Conservation (phyloP, 2,888 invertebrate genomes). For the Cerastoderma edule region DNA sequence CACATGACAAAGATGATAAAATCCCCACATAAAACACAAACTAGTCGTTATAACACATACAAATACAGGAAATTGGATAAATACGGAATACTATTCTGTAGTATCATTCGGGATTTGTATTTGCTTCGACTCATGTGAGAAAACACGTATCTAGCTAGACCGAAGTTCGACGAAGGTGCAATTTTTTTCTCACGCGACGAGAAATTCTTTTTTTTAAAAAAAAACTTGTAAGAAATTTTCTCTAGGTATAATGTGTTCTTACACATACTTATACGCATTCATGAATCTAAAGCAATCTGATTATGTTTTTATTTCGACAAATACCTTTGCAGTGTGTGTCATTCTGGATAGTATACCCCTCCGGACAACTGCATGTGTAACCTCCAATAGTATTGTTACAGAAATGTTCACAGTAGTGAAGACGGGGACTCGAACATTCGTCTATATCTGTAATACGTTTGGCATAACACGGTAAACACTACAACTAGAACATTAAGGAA, state of each 20-base stretch:
- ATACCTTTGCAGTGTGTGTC: not conserved
- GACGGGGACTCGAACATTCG: conserved; percentile 2
- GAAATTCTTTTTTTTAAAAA: not conserved
- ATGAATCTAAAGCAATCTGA: not conserved
- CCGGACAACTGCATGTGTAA: conserved; percentile 10
- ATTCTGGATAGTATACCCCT: conserved; percentile 11
- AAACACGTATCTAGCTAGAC: not conserved
- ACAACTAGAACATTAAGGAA: too few species aligned
- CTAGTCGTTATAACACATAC: too few species aligned
- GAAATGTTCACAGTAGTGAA: conserved; percentile 9
- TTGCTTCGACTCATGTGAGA: too few species aligned
- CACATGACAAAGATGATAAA: too few species aligned
- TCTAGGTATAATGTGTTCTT: not conserved
- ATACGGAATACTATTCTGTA: too few species aligned
- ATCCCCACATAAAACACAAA: too few species aligned
- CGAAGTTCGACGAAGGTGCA: not conserved
- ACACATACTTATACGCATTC: not conserved
- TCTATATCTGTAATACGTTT: conserved; percentile 13
- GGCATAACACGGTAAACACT: too few species aligned
- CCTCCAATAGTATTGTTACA: conserved; percentile 9
- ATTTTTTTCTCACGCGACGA: not conserved
- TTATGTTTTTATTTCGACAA: not conserved
- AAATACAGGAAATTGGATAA: too few species aligned
- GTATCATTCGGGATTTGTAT: too few species aligned
- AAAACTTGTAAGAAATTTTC: not conserved